Base-by-base conservation (phyloP, 2,113 vertebrate genomes). In the Mormyrus iriodes region DNA sequence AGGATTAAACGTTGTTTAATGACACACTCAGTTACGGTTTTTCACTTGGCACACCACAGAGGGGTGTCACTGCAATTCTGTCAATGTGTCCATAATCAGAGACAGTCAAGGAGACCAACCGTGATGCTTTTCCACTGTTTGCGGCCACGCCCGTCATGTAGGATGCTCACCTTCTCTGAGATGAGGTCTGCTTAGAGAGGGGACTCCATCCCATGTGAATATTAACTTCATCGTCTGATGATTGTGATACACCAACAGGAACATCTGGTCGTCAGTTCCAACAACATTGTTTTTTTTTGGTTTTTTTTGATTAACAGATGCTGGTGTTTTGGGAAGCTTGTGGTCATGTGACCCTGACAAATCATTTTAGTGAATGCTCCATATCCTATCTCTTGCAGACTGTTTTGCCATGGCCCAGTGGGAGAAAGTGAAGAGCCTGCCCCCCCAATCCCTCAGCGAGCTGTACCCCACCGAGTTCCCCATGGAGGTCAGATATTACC, bases 331-430 rank as follows among this genome's bases (percentile, higher is more conserved):
- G 21, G 39, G 24, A 84, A 44, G 42, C 44, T n/a, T 9, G 35
- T 48, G 39, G 19, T 44, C 44, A n/a, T 48, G 82, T 48, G 44
- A 48, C 46, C 82, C 24, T 84, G 44, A 84, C 76, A 39, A 4
- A 42, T 24, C 15, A 24, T 82, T 44, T 82, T 31, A 31, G 61
- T 46, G 19, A 46, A 21, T 10, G 39, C 39, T 42, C 5, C 19
- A 6, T 46, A 2, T 27, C 73, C 88, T 13, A 5, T 85, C 90
- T 90, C n/a, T 88, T 51, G 51, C 88, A 94, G 94, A 61, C 79
- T 90, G 90, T 87, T 89, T 89, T 61, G 93, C 53, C 88, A 96
- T 96, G 96, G 93, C 95, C 24, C 95, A 94, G 93, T 96, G 96
- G 96, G 58, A 55, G 0, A 93, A 92, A 88, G 93, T 96, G 92